These are phyloP conservation scores for Pseudorasbora parva DNA, from an alignment of 2,113 vertebrate genomes.

Conservation along the genomic window DNA sequence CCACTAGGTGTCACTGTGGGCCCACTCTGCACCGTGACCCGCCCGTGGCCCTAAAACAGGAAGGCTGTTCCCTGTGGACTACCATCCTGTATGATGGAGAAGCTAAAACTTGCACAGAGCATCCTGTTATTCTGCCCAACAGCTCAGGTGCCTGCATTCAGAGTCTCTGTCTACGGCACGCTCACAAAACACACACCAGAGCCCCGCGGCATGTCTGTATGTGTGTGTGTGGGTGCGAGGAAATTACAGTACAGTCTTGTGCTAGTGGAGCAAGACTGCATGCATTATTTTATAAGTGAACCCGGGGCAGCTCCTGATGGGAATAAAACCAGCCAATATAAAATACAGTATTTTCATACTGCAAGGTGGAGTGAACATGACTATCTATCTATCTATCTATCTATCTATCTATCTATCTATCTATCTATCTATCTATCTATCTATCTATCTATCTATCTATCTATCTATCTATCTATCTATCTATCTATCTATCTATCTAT, in stretches of 20 bases:
- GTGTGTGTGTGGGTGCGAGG: conserved; percentile 32
- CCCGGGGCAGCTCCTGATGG: conserved; percentile 58
- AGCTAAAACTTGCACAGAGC: conserved; percentile 52
- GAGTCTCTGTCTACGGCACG: conserved; percentile 51
- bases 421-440: too few species aligned
- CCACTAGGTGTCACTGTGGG: conserved; percentile 81
- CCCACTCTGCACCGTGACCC: conserved; percentile 42
- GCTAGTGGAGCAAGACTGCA: conserved; percentile 63
- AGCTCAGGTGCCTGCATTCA: conserved; percentile 50
- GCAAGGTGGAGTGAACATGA: conserved; percentile 1
- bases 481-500: too few species aligned
- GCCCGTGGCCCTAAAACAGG: not conserved
- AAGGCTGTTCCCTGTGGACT: conserved; percentile 23
- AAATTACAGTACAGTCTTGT: conserved; percentile 65
- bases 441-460: too few species aligned
- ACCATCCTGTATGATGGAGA: conserved; percentile 50
- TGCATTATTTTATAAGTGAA: conserved; percentile 66
- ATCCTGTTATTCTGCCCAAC: conserved; percentile 53
- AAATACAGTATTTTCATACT: conserved; percentile 55
- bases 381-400: not conserved
- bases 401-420: too few species aligned
- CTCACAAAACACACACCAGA: conserved; percentile 64
- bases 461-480: too few species aligned
- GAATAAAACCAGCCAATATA: conserved; percentile 62
- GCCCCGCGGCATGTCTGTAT: conserved; percentile 44